Conservation (phyloP, 2,888 invertebrate genomes). For the Andrena marginata region DNA sequence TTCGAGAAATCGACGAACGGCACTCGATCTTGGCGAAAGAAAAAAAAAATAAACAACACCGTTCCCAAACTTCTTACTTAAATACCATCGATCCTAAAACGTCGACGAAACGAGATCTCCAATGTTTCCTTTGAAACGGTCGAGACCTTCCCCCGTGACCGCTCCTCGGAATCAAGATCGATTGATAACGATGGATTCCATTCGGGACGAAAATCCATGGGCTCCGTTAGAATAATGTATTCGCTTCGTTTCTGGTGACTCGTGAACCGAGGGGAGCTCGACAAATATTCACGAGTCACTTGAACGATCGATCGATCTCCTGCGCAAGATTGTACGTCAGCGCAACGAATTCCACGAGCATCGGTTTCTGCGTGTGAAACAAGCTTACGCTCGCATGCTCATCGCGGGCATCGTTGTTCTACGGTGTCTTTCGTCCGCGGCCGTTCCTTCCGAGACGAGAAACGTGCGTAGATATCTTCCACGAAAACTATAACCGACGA, state of each 20-base stretch:
- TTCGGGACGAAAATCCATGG: background rate
- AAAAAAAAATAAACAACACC: conserved; percentile 5
- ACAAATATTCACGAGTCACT: background rate
- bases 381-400: conserved; percentile 25
- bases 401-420: conserved; percentile 23
- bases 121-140: conserved; percentile 22
- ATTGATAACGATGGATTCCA: conserved; percentile 10
- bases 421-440: conserved; percentile 10
- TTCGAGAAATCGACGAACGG: background rate
- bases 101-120: conserved; percentile 28
- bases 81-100: background rate
- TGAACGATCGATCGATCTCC: conserved; percentile 23
- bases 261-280: background rate
- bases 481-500: conserved; percentile 27
- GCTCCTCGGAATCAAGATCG: conserved; percentile 22
- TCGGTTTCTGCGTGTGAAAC: background rate
- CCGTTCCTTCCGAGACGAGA: conserved; percentile 44
- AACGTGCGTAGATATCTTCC: conserved; percentile 50
- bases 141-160: conserved; percentile 26
- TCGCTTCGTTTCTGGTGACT: background rate
- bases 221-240: background rate
- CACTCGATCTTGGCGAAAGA: background rate
- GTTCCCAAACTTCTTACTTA: background rate
- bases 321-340: conserved; percentile 57
- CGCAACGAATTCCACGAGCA: conserved; percentile 38